These are phyloP conservation scores for Rhopalosiphum padi DNA, from an alignment of 1,140 invertebrate genomes.

Conservation along the genomic window DNA sequence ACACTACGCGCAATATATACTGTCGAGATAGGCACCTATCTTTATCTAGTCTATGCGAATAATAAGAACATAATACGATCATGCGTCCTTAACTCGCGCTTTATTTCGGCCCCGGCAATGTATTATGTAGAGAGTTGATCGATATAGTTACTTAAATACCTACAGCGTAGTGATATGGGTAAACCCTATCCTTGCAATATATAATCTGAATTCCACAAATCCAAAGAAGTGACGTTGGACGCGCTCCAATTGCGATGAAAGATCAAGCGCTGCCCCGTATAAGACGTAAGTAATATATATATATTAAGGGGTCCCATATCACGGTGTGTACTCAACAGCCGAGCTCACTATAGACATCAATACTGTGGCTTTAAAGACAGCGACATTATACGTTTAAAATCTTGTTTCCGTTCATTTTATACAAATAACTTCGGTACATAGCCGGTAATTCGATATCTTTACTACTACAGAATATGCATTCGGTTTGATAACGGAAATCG, in stretches of 20 bases:
- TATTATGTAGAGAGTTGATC: no score
- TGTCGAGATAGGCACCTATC: no score
- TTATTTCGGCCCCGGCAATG: background rate
- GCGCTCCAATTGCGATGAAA: background rate
- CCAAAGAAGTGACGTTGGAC: background rate
- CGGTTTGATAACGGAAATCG: background rate
- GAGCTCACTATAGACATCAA: background rate
- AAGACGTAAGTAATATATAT: no score
- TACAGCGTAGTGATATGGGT: background rate
- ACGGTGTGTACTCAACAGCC: background rate
- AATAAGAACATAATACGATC: no score
- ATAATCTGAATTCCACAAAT: background rate
- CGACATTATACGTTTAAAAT: background rate
- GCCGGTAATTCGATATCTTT: background rate
- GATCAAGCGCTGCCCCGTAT: background rate
- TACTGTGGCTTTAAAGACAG: background rate
- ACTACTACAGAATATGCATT: background rate
- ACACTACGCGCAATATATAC: no score
- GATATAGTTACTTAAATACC: background rate
- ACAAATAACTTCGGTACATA: background rate
- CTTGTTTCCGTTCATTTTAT: background rate
- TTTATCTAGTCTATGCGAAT: no score
- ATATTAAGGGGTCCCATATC: background rate
- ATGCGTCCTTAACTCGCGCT: background rate
- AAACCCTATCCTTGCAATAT: background rate